Base-by-base conservation (phyloP, 2,888 invertebrate species). In the Cyrtodaria siliqua region DNA sequence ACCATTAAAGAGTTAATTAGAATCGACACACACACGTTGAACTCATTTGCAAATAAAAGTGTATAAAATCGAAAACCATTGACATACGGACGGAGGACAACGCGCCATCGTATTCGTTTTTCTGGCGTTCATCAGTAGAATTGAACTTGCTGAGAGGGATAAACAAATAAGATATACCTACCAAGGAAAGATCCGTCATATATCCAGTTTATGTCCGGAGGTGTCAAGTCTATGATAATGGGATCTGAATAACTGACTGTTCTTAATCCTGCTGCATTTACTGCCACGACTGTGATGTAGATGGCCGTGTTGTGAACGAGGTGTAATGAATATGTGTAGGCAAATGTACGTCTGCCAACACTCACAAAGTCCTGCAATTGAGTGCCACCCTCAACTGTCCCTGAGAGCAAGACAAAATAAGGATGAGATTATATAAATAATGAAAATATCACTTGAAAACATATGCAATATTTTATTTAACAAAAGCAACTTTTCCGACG, bases 201-300 rank as follows among this genome's bases (percentile, higher is more conserved):
- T 2, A 86, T 68, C 44, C 69, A 50, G 1, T 29, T 14, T 9
- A 84, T 69, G 2, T 67, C 38, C 2, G 87, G 87, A 8, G 80
- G 79, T 1, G 87, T 87, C 42, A 87, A 66, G 53, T 87, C 87
- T 16, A 86, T 72, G 9, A 70, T 29, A 9, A 87, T 67, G 14
- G 69, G 66, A 2, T 74, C 69, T 0, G 85, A 84, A 16, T 80
- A 61, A 9, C 78, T 64, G 2, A 81, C 69, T 20, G 77, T 71
- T 9, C 70, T 70, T 20, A 84, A 61, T 12, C 84, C 86, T 0
- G 86, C 83, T 0, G 72, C 73, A 69, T 86, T 87, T 1, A 81
- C 83, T 2, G 86, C 86, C 14, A 84, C 67, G 8, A 87, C 85
- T 4, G 86, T 84, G 26, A 86, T 62, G 55, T 76, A 81, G 2